Evolutionary conservation across 2,888 invertebrate species (phyloP), one percentile per base, ranked within the genome.

Genomic region (Yponomeuta plumbellus): DNA sequence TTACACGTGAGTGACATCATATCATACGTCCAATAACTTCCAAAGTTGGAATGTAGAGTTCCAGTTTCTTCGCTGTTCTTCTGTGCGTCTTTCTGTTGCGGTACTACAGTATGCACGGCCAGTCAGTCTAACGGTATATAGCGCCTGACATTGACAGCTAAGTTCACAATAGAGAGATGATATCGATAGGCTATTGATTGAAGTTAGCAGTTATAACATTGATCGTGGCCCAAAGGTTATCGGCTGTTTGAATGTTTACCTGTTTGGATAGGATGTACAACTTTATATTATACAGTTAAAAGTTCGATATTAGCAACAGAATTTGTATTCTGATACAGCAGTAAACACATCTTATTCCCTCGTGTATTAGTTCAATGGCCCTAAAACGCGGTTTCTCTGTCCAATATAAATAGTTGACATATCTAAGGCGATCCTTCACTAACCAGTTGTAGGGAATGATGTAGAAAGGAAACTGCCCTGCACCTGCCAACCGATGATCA

Each of bases 321-420:
- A 34, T 34, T 8, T 34, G 3, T 34, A 34, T 34, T 34, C 8
- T 6, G 8, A 34, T 26, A 4, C 2, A 4, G 2, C 5, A 26
- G 26, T 26, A 26, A 26, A 26, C 5, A 26, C 26, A 26, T 5
- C 26, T 26, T 26, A n/a, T n/a, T n/a, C 26, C 26, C 5, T 26
- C 26, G 26, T 26, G 26, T 26, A 5, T 44, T 44, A 44, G 2
- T 44, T 13, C 44, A 44, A 13, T 44, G 44, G 44, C 44, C 44
- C 44, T 52, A 52, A 52, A 52, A 17, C 44, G 44, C 44, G 17
- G 13, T 3, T 17, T 13, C 44, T 52, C 44, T 52, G 44, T 52
- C 44, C 44, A 52, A 52, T 52, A 52, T 17, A 52, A 52, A 52
- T 52, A 52, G 44, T 52, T 52, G 44, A 52, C 44, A 52, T 52